phyloP scores from a whole-genome alignment of 2,888 invertebrate genomes.

The Zele albiditarsus region DNA sequence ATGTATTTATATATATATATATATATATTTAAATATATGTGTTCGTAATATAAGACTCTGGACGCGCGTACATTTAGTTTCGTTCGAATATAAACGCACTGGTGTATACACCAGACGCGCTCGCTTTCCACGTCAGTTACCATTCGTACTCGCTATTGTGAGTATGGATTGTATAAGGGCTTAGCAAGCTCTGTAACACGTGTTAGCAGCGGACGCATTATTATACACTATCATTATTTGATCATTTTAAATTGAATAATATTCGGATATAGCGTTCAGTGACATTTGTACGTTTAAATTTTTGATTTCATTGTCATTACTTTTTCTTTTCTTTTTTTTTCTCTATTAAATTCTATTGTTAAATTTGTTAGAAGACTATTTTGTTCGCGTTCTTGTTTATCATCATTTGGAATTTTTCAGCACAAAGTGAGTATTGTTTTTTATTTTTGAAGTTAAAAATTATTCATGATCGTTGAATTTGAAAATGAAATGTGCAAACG shows the following conservation, averaged over 20 bases:
- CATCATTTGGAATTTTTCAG: too few species aligned
- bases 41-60: not conserved
- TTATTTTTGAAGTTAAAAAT: too few species aligned
- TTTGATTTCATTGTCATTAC: not conserved
- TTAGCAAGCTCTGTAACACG: not conserved
- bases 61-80: not conserved
- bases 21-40: not conserved
- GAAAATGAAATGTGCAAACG: too few species aligned
- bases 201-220: not conserved
- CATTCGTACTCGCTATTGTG: not conserved
- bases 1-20: not conserved
- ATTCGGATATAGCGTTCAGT: not conserved
- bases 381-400: too few species aligned
- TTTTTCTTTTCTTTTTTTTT: too few species aligned
- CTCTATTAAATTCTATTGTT: too few species aligned
- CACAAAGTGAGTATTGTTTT: too few species aligned
- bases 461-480: too few species aligned
- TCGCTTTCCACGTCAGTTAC: not conserved
- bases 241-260: not conserved
- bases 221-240: not conserved
- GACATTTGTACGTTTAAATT: not conserved
- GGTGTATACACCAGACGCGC: not conserved
- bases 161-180: not conserved
- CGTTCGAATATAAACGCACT: not conserved
- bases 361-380: too few species aligned